Conservation (phyloP, 1,140 invertebrate genomes). For the Magallana angulata region DNA sequence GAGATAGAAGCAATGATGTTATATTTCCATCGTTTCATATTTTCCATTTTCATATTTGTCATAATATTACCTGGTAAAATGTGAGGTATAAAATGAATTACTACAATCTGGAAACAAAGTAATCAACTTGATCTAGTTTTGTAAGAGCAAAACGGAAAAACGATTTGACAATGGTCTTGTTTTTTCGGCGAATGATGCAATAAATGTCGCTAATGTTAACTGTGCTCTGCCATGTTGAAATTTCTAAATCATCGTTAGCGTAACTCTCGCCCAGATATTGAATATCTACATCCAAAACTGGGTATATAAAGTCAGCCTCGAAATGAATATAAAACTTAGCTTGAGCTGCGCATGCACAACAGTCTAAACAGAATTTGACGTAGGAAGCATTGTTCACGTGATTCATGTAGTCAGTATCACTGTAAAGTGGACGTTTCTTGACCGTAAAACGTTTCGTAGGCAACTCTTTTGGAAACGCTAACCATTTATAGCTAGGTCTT, state of each 20-base stretch:
- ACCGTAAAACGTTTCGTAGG: background rate
- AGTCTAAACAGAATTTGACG: constrained; percentile 45
- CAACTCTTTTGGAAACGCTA: background rate
- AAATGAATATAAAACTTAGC: constrained; percentile 34
- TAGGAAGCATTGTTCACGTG: constrained; percentile 45
- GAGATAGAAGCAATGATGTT: too few species aligned
- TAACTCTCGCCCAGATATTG: constrained; percentile 38
- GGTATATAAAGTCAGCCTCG: constrained; percentile 28
- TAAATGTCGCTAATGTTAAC: background rate
- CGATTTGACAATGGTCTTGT: constrained; percentile 1
- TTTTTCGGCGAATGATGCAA: background rate
- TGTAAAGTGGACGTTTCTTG: background rate
- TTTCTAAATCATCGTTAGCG: constrained; percentile 28
- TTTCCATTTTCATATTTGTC: too few species aligned
- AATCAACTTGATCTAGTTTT: background rate
- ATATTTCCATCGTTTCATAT: too few species aligned
- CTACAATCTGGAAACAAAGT: background rate
- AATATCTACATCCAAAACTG: constrained; percentile 36
- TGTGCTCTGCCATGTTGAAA: constrained; percentile 47
- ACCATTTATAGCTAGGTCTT: background rate
- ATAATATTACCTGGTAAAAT: too few species aligned
- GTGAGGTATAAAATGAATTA: background rate
- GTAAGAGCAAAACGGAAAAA: background rate
- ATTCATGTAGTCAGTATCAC: constrained; percentile 43
- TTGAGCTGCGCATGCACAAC: constrained; percentile 5